Evolutionary conservation across 2,797 vertebrate genomes (phyloP), one percentile per base, ranked within the genome.

Genomic region (Enteromius fasciolatus): DNA sequence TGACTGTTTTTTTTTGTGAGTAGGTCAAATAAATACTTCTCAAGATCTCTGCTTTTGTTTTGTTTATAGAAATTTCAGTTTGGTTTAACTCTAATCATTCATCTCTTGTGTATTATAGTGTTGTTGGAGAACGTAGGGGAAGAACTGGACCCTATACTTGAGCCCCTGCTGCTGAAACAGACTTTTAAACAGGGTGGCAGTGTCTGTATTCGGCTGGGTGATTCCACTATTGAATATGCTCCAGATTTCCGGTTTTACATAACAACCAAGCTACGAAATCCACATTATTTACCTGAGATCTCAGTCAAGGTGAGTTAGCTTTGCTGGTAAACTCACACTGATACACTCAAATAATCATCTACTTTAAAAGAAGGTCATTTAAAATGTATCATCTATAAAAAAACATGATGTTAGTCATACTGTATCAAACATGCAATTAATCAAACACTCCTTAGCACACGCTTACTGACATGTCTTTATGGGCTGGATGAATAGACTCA

Each of bases 161-260:
- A 97, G 86, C 96, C 96, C 7, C 93, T 97, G 70, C 90, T 98
- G 73, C 94, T 98, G 23, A 96, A 95, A 73, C 95, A 97, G 92
- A 96, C 94, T 4, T 97, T 98, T 89, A 98, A 97, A 89, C 96
- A 97, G 76, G 93, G 94, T 0, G 96, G 97, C 18, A 94, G 93
- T 23, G 76, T 92, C 0, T 97, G 95, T 77, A 96, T 98, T 85
- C 95, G 96, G 3, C 92, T 98, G 23, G 96, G 96, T 36, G 96
- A 97, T 83, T 91, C 95, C 9, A 95, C 94, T 54, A 94, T 96
- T 0, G 96, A 97, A 78, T 97, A 96, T 1, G 89, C 95, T 11
- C 94, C 94, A 0, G 94, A 97, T 87, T 97, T 99, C 85, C 94
- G 95, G 78, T 97, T 98, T 90, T 97, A 97, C 81, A 95, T 97